Base-by-base conservation (phyloP, 2,113 vertebrate genomes). In the Ophiodon elongatus region DNA sequence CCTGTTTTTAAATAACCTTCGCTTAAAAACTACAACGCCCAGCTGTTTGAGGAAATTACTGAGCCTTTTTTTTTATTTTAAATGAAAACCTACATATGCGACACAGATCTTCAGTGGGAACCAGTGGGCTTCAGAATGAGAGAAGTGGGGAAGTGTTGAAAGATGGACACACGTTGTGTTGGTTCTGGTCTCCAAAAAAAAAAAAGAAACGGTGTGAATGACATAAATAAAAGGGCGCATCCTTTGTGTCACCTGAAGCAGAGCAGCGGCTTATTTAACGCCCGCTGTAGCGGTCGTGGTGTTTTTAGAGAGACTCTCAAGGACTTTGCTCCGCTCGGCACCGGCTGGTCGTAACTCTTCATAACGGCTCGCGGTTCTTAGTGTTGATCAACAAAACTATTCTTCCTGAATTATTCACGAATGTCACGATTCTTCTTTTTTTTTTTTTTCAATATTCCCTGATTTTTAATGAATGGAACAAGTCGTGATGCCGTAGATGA, bases 221-320 rank as follows among this genome's bases (percentile, higher is more conserved):
- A 14, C 4, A 41, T 17, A 1, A 23, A 11, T 56, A 27, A 76
- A 29, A 47, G 4, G 21, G 31, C 21, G 45, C 8, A 21, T 65
- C 0, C 2, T 52, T 52, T 21, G 39, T 9, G n/a, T 62, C 8
- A 0, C 14, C 39, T 13, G n/a, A 27, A 60, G 15, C 4, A 2
- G 10, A 56, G 76, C 37, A 25, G 25, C n/a, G 31, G 2, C 5
- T 39, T 37, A 39, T 39, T 17, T 47, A 1, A 59, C 65, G 14
- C 25, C 19, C 0, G 37, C 37, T 31, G 41, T 15, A 17, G 9
- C 45, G 52, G 29, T 21, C 3, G 3, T 29, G 27, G 2, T 31
- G 23, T 73, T 79, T 83, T 31, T n/a, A n/a, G 41, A 23, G 3
- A 23, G 4, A 25, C 23, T 76, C 59, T 75, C 50, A 33, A 47